Conservation (phyloP, 2,113 vertebrate species). For the Apteryx mantelli region DNA sequence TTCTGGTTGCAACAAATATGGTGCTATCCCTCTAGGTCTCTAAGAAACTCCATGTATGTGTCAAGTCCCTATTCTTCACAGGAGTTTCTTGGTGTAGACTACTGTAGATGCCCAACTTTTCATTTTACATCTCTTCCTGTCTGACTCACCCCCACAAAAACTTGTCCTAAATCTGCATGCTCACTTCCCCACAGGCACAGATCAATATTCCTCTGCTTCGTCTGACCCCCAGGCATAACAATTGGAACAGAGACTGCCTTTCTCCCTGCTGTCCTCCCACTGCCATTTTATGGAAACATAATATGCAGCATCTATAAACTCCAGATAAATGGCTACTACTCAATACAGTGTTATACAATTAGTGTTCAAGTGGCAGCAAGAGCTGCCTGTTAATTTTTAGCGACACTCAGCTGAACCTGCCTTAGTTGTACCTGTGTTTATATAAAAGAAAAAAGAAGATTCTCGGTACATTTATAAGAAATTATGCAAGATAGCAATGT, state of each 20-base stretch:
- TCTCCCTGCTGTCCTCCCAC: not conserved
- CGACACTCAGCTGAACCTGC: not conserved
- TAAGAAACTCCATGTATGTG: not conserved
- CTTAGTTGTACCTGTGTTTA: not conserved
- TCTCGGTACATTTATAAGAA: not conserved
- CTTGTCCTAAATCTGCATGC: not conserved
- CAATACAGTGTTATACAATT: accelerated
- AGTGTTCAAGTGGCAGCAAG: not conserved
- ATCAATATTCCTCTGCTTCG: not conserved
- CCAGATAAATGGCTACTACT: not conserved
- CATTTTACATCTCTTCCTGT: not conserved
- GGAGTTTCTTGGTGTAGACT: not conserved
- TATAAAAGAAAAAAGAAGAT: not conserved
- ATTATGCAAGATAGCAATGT: not conserved
- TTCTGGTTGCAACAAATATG: not conserved
- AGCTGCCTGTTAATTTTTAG: not conserved
- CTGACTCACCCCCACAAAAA: not conserved
- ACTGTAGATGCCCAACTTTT: not conserved
- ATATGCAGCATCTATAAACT: not conserved
- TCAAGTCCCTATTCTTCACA: not conserved
- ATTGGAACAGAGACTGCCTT: not conserved
- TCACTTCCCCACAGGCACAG: not conserved
- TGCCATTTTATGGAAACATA: not conserved
- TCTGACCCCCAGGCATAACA: not conserved
- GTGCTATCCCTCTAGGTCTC: not conserved